These are phyloP conservation scores for Pao palembangensis DNA, from an alignment of 2,113 vertebrate genomes.

Conservation along the genomic window DNA sequence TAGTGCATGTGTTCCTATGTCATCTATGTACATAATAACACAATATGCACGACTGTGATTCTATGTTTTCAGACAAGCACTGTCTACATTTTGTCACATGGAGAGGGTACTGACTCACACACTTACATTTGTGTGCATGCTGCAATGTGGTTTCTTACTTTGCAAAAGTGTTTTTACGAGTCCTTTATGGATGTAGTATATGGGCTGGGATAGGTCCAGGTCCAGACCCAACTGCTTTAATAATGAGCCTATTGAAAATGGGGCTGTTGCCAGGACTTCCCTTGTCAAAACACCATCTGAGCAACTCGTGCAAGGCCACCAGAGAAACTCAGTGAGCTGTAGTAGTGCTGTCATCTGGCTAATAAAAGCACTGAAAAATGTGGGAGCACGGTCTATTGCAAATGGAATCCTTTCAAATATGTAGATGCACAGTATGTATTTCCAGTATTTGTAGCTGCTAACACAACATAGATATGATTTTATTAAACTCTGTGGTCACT, in stretches of 20 bases:
- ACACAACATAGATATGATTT: background rate
- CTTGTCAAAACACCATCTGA: slow-evolving; percentile 61
- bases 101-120: slow-evolving; percentile 15
- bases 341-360: slow-evolving; percentile 17
- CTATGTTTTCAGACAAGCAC: slow-evolving; percentile 22
- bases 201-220: slow-evolving; percentile 45
- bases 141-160: slow-evolving; percentile 46
- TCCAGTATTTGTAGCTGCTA: background rate
- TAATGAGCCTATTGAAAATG: slow-evolving; percentile 67
- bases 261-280: slow-evolving; percentile 46
- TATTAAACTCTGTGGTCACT: background rate
- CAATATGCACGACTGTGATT: slow-evolving; percentile 5
- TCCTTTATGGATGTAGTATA: slow-evolving; percentile 59
- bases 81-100: slow-evolving; percentile 33
- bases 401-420: background rate
- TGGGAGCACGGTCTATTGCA: background rate
- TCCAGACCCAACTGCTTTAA: slow-evolving; percentile 52
- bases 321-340: slow-evolving; percentile 34
- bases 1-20: no score
- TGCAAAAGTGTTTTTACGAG: slow-evolving; percentile 64
- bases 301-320: slow-evolving; percentile 43
- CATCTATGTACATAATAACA: background rate
- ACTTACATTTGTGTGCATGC: slow-evolving; percentile 14
- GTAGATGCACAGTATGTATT: background rate
- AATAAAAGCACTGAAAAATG: background rate